Evolutionary conservation across 1,140 invertebrate genomes (phyloP).

Genomic region (Rhopalosiphum padi): DNA sequence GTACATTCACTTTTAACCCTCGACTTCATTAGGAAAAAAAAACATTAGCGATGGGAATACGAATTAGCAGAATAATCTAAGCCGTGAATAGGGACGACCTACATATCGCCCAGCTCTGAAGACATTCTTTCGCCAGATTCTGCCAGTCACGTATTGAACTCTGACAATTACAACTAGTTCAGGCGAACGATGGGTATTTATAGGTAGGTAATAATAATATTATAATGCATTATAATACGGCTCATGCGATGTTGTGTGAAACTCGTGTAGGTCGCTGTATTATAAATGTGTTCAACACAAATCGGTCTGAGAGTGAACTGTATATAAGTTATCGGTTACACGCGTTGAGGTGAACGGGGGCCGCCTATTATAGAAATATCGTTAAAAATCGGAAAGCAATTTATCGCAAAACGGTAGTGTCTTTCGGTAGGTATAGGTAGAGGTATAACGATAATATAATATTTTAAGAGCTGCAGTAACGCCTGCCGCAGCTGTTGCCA

Average conservation of each 20-base stretch:
- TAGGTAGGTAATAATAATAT: background rate
- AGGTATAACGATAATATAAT: background rate
- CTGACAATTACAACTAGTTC: constrained; percentile 36
- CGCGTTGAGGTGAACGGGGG: background rate
- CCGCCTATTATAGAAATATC: background rate
- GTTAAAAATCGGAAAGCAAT: constrained; percentile 3
- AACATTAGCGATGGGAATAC: constrained; percentile 19
- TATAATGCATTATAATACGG: background rate
- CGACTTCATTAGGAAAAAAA: constrained; percentile 16
- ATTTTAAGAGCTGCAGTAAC: background rate
- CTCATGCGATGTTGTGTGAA: background rate
- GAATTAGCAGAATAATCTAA: constrained; percentile 12
- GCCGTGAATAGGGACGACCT: constrained; percentile 39
- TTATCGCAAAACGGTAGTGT: constrained; percentile 9
- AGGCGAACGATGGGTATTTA: constrained; percentile 6
- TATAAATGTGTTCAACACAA: background rate
- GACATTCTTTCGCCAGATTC: background rate
- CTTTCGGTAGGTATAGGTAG: background rate
- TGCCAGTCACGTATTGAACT: constrained; percentile 43
- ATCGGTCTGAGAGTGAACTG: background rate
- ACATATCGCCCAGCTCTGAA: constrained; percentile 8
- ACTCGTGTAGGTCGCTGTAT: background rate
- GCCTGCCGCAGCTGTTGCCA: background rate
- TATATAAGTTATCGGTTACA: background rate
- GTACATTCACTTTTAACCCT: constrained; percentile 40